Percentiles rank a stretch among this genome's conserved stretches.
These are phyloP conservation scores for Etheostoma nigrum DNA, from an alignment of 2,797 vertebrate species.

Conservation along the genomic window DNA sequence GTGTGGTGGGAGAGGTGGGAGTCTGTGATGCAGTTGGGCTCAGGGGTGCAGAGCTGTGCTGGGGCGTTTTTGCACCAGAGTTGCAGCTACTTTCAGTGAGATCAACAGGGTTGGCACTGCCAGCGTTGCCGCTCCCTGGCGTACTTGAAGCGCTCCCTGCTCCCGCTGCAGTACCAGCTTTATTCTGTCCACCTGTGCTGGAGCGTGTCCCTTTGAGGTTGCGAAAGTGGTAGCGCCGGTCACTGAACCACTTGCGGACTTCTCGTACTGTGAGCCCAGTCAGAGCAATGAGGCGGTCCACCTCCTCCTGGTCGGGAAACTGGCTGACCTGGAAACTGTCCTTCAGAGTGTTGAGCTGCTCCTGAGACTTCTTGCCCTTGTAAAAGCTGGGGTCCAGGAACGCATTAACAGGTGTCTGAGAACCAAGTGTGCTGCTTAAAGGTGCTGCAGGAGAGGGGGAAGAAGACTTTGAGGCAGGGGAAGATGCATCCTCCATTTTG, in stretches of 20 bases:
- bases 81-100: slow-evolving; percentile 67
- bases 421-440: slow-evolving; percentile 76
- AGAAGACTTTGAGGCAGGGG: slow-evolving; percentile 81
- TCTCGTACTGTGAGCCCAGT: slow-evolving; percentile 94
- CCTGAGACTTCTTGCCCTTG: slow-evolving; percentile 96
- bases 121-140: slow-evolving; percentile 44
- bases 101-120: slow-evolving; percentile 76
- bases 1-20: slow-evolving; percentile 84
- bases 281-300: slow-evolving; percentile 92
- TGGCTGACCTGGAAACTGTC: slow-evolving; percentile 93
- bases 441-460: slow-evolving; percentile 72
- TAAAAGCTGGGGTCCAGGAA: slow-evolving; percentile 90
- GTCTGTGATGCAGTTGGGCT: slow-evolving; percentile 78
- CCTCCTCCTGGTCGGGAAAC: slow-evolving; percentile 95
- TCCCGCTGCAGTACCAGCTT: slow-evolving; percentile 43
- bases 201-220: slow-evolving; percentile 86
- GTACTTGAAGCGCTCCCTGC: slow-evolving; percentile 22
- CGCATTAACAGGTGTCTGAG: slow-evolving; percentile 82
- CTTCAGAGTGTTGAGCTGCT: slow-evolving; percentile 93
- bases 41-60: slow-evolving; percentile 72
- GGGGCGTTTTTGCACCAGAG: slow-evolving; percentile 75
- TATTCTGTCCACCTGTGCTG: slow-evolving; percentile 55
- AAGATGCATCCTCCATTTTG: slow-evolving; percentile 64
- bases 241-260: slow-evolving; percentile 98
- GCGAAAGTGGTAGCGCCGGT: slow-evolving; percentile 95